A percentile compares a stretch with the other conserved stretches of the same genome.
phyloP scores from a whole-genome alignment of 2,888 invertebrate genomes.

The Plagodis pulveraria region DNA sequence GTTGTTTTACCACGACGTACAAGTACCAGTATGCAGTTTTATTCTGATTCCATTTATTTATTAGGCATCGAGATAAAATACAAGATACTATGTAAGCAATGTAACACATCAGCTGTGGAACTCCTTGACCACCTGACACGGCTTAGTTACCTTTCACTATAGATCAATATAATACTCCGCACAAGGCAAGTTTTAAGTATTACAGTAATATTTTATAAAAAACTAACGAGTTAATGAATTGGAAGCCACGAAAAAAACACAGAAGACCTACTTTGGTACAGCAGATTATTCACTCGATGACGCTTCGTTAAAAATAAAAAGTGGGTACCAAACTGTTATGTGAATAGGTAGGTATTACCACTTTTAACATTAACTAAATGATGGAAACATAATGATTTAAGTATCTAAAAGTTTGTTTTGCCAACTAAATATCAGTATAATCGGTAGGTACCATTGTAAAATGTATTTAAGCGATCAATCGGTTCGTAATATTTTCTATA shows the following conservation, averaged over 20 bases:
- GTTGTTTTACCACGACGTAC: slow-evolving; percentile 12
- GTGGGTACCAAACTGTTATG: too few relatives aligned
- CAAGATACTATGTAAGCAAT: slow-evolving; percentile 38
- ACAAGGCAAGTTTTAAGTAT: slow-evolving; percentile 19
- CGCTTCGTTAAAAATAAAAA: too few relatives aligned
- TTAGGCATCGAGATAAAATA: slow-evolving; percentile 9
- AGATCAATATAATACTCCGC: slow-evolving; percentile 24
- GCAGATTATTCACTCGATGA: too few relatives aligned
- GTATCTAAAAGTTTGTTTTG: too few relatives aligned
- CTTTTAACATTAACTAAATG: too few relatives aligned
- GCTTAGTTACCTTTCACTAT: slow-evolving; percentile 64
- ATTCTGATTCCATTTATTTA: slow-evolving; percentile 32
- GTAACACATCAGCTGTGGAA: slow-evolving; percentile 54
- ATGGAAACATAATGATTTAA: too few relatives aligned
- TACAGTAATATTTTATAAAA: slow-evolving; percentile 25
- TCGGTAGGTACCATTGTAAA: too few relatives aligned
- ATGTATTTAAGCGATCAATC: too few relatives aligned
- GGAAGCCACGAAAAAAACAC: background rate
- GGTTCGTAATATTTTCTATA: too few relatives aligned
- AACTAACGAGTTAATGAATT: slow-evolving; percentile 24
- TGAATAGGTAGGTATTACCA: too few relatives aligned
- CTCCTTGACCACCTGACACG: slow-evolving; percentile 70
- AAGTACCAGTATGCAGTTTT: slow-evolving; percentile 11
- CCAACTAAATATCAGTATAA: too few relatives aligned
- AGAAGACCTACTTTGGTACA: too few relatives aligned